Evolutionary conservation across 2,888 invertebrate genomes (phyloP).

Genomic region (Athetis lepigone): DNA sequence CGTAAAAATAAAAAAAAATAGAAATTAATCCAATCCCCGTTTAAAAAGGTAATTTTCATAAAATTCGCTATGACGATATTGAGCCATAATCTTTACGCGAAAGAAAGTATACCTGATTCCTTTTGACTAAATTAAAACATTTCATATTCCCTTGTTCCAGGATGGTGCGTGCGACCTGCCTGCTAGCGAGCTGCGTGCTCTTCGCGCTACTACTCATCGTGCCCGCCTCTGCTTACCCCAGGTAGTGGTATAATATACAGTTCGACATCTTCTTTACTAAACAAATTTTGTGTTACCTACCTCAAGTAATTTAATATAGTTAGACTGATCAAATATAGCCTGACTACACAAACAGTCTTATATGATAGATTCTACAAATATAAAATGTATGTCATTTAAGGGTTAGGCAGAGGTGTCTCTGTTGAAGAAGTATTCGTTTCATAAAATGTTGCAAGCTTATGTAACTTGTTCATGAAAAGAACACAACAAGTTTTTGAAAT

Average conservation of each 20-base stretch:
- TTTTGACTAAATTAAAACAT: too few species aligned
- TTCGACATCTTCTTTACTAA: background rate
- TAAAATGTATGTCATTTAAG: background rate
- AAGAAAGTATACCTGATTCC: too few species aligned
- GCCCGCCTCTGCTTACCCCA: constrained; percentile 85
- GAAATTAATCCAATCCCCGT: too few species aligned
- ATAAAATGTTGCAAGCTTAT: too few species aligned
- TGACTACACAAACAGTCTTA: background rate
- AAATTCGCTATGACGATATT: too few species aligned
- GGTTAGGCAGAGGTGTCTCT: background rate
- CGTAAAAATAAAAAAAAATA: too few species aligned
- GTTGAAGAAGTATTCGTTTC: background rate
- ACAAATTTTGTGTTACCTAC: background rate
- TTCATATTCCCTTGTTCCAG: constrained; percentile 73
- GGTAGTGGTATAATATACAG: constrained; percentile 81
- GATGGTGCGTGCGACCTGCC: constrained; percentile 85
- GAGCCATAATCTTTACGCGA: too few species aligned
- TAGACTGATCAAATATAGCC: background rate
- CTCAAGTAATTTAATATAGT: background rate
- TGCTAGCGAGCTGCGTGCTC: constrained; percentile 84
- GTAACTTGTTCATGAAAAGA: too few species aligned
- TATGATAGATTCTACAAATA: background rate
- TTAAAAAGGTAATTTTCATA: too few species aligned
- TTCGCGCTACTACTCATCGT: constrained; percentile 79
- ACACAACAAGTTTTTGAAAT: too few species aligned